Conservation (phyloP, 2,888 invertebrate genomes). For the Heliconius hortense region DNA sequence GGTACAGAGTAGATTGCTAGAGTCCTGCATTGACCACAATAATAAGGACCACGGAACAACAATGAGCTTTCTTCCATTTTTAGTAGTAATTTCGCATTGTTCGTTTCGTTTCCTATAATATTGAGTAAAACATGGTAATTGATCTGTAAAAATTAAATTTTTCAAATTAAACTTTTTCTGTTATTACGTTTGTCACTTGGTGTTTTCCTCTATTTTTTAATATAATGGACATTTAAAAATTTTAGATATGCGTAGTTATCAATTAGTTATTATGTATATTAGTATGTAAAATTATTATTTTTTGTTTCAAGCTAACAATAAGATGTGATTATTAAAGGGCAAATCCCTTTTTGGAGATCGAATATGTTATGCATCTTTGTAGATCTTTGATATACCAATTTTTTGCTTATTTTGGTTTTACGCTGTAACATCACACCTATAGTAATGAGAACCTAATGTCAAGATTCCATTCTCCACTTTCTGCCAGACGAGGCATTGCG, state of each 20-base stretch:
- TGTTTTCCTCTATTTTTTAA: too few relatives aligned
- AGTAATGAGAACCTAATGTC: too few relatives aligned
- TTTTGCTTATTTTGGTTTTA: too few relatives aligned
- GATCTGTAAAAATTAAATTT: not conserved
- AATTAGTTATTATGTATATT: too few relatives aligned
- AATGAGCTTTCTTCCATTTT: slow-evolving; percentile 25
- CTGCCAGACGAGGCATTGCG: too few relatives aligned
- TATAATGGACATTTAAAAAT: too few relatives aligned
- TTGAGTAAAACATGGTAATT: slow-evolving; percentile 1
- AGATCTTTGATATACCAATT: too few relatives aligned
- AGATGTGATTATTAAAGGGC: not conserved
- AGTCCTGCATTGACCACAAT: slow-evolving; percentile 53
- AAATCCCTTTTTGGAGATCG: not conserved
- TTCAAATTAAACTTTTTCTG: not conserved
- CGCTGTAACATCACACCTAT: too few relatives aligned
- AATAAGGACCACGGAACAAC: slow-evolving; percentile 49
- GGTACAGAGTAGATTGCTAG: slow-evolving; percentile 56
- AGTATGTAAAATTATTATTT: not conserved
- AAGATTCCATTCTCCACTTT: too few relatives aligned
- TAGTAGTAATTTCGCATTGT: slow-evolving; percentile 10
- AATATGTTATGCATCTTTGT: too few relatives aligned
- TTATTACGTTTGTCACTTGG: too few relatives aligned
- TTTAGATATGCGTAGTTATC: too few relatives aligned
- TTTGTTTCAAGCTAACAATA: not conserved
- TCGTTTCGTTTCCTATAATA: slow-evolving; percentile 14